Evolutionary conservation across 1,140 invertebrate genomes (phyloP).

Genomic region (Brachionus calyciflorus): DNA sequence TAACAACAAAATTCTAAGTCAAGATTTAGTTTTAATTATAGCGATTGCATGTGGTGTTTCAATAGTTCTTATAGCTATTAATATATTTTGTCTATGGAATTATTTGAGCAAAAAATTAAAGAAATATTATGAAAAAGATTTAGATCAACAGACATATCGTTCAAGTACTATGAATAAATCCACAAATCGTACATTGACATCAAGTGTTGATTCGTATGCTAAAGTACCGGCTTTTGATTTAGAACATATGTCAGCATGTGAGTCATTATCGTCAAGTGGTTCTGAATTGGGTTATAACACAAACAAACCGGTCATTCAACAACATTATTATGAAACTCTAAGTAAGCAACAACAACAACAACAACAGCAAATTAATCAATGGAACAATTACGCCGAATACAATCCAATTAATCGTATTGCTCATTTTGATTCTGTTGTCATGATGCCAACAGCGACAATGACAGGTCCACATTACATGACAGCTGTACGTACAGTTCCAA

Average conservation of each 20-base stretch:
- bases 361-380: not conserved
- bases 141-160: not conserved
- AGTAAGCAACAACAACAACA: not conserved
- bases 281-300: not conserved
- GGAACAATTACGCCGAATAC: constrained; percentile 34
- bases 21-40: constrained; percentile 1
- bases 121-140: not conserved
- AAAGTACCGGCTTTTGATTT: not conserved
- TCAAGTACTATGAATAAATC: constrained; percentile 5
- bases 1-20: not conserved
- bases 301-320: not conserved
- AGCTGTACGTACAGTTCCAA: not conserved
- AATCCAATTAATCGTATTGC: not conserved
- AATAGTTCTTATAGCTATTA: not conserved
- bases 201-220: constrained; percentile 11
- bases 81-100: not conserved
- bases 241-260: constrained; percentile 14
- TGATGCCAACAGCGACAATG: not conserved
- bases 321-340: too few relatives aligned
- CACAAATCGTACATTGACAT: not conserved
- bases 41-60: not conserved
- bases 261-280: constrained; percentile 8
- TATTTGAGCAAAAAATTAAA: not conserved
- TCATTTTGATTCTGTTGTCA: not conserved
- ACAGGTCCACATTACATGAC: not conserved